These are phyloP conservation scores for Falcunculus frontatus DNA, from an alignment of 2,113 vertebrate species.

Conservation along the genomic window DNA sequence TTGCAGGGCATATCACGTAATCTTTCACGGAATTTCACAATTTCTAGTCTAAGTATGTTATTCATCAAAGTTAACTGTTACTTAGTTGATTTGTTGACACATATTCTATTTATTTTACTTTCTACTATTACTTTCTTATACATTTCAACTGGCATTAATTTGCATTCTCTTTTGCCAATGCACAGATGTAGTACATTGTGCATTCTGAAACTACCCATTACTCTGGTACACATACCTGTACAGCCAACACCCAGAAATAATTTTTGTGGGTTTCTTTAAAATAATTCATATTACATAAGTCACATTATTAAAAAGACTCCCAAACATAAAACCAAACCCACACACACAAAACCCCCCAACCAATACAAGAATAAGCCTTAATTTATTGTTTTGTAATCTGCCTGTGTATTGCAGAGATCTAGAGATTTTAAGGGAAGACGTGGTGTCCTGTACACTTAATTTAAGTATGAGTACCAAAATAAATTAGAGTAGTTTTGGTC, in stretches of 20 bases:
- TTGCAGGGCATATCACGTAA: neutral
- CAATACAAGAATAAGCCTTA: neutral
- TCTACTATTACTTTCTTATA: neutral
- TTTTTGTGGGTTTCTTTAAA: neutral
- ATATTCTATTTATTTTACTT: neutral
- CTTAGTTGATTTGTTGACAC: neutral
- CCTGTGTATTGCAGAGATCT: neutral
- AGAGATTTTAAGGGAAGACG: neutral
- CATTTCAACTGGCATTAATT: conserved; percentile 76
- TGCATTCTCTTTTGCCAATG: conserved; percentile 67
- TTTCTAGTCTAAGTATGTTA: neutral
- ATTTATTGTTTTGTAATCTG: neutral
- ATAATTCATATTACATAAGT: neutral
- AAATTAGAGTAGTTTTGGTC: conserved; percentile 70
- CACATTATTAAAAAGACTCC: neutral
- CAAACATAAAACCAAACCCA: neutral
- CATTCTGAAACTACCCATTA: conserved; percentile 63
- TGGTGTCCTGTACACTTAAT: neutral
- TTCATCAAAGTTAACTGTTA: neutral
- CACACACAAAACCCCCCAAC: neutral
- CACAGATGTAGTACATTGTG: conserved; percentile 33
- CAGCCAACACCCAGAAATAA: neutral
- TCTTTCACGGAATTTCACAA: neutral
- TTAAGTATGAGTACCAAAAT: conserved; percentile 52
- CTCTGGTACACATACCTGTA: conserved; percentile 45